Base-by-base conservation (phyloP, 2,113 vertebrate genomes). In the Centropus bengalensis region DNA sequence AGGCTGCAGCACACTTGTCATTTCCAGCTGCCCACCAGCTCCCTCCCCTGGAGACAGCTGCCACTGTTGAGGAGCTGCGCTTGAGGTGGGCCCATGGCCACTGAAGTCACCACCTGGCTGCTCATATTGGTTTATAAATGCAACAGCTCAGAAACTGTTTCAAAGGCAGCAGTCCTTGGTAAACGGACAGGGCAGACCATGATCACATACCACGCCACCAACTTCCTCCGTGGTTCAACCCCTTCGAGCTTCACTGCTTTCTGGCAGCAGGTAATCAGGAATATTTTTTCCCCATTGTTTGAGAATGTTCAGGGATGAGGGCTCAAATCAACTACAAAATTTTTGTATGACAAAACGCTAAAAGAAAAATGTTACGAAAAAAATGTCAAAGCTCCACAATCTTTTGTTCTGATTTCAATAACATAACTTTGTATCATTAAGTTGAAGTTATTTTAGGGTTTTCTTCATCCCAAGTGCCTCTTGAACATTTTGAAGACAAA, bases 41-140 rank as follows among this genome's bases (percentile, higher is more conserved):
- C 23, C 23, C 20, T 71, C n/a, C 51, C 22, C 16, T 33, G 63
- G 33, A 63, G 15, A 33, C 55, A 42, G 24, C 67, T 42, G 21
- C 75, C 15, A 27, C 26, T 2, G 2, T 33, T 44, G 22, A 38
- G 44, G 32, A 32, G n/a, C 21, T 62, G n/a, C 0, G 0, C 45
- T 14, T 49, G 19, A 30, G 49, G 60, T 44, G 62, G 12, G 32
- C 38, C 33, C 8, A 13, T 3, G 1, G 27, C 32, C 13, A 16
- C 47, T 11, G 2, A 52, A 54, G n/a, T 54, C 66, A 27, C 33
- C 45, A 21, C n/a, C 49, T 51, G 47, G 42, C 36, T 68, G 14
- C 47, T 69, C 42, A 10, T 38, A 36, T 3, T 60, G 28, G 28
- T 42, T 55, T 80, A 32, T 40, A 59, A 45, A 58, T 18, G 45